phyloP scores from a whole-genome alignment of 2,113 vertebrate species.

The Bagarius yarrelli region DNA sequence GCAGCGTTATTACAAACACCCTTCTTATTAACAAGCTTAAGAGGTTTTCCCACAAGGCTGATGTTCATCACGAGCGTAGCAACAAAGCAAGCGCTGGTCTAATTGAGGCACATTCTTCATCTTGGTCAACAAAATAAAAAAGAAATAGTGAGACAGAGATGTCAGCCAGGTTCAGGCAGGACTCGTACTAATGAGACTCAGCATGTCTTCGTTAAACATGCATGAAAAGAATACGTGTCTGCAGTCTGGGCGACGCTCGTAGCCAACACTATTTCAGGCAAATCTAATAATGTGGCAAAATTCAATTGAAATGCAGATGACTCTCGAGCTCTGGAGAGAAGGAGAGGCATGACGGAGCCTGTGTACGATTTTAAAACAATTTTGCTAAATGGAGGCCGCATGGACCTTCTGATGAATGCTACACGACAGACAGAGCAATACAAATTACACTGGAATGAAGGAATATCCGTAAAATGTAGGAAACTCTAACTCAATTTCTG shows the following conservation, averaged over 20 bases:
- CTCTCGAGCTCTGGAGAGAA: slow-evolving; percentile 15
- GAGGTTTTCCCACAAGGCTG: slow-evolving; percentile 19
- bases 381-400: slow-evolving; percentile 38
- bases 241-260: not conserved
- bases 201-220: slow-evolving; percentile 13
- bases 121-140: slow-evolving; percentile 28
- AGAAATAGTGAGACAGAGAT: slow-evolving; percentile 20
- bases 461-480: not conserved
- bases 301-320: slow-evolving; percentile 58
- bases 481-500: not conserved
- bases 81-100: slow-evolving; percentile 21
- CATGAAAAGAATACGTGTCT: not conserved
- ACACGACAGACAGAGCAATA: slow-evolving; percentile 45
- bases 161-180: slow-evolving; percentile 29
- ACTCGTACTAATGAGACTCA: slow-evolving; percentile 38
- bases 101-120: slow-evolving; percentile 35
- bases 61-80: not conserved
- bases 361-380: slow-evolving; percentile 49
- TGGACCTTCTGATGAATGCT: slow-evolving; percentile 48
- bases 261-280: slow-evolving; percentile 49
- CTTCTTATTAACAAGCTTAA: slow-evolving; percentile 33
- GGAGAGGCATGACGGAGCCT: slow-evolving; percentile 35
- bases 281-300: slow-evolving; percentile 59
- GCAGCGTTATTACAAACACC: slow-evolving; percentile 18
- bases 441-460: slow-evolving; percentile 44